Evolutionary conservation across 2,113 vertebrate species (phyloP), one percentile per base, ranked within the genome.

Genomic region (Tenrec ecaudatus): DNA sequence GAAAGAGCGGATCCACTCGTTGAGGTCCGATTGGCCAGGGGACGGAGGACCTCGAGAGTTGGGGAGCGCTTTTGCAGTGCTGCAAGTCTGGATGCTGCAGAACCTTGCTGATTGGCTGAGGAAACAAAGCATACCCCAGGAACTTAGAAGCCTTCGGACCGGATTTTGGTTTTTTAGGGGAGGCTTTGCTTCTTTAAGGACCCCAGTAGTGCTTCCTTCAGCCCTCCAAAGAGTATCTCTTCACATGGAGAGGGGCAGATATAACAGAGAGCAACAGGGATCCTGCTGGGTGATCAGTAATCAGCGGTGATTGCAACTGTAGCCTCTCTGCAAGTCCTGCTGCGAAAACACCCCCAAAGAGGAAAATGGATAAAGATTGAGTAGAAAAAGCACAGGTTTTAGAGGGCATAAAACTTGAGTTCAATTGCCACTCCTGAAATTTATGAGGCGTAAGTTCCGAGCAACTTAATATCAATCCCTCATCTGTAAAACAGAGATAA

Each of bases 371-470:
- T 7, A 36, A 29, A 8, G 75, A 16, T 31, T 71, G 47, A 22
- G 3, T 27, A 53, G 77, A 9, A 81, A 53, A 92, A 92, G 60
- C 38, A 38, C 33, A 68, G 78, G 86, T 58, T 87, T 89, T 47
- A 84, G 75, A 85, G 33, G 64, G 6, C 62, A 79, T 43, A 78
- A 64, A 31, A 25, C 17, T 88, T 69, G 68, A 43, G 43, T 81
- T 88, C 82, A 64, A 53, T 80, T 75, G 38, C 64, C 31, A 76
- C 71, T 40, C 33, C 22, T n/a, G 60, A 93, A 86, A 92, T 86
- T 53, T 38, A 36, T 16, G 14, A 88, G 38, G 38, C 47, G 38
- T 27, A 57, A 64, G 58, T n/a, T 79, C n/a, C 76, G 4, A 36
- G 47, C 16, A 31, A 77, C 78, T 25, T 66, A 88, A 91, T 62